Evolutionary conservation across 2,888 invertebrate species (phyloP), one percentile per base, ranked within the genome.

Genomic region (Dicycla oo): DNA sequence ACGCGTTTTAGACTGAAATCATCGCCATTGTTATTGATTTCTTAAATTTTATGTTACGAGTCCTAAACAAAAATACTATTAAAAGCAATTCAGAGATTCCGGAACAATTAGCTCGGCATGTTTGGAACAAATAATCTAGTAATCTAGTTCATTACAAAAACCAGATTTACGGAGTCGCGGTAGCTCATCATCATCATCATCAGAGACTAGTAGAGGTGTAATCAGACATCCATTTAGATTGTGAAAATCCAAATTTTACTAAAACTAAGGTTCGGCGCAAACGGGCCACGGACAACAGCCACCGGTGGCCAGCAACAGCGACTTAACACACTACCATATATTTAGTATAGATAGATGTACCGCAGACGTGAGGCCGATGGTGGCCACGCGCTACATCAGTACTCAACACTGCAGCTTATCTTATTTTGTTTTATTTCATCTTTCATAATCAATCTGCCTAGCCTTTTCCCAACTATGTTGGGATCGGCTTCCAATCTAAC

Each of bases 21-120:
- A 56, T 58, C 57, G 30, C 18, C 23, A 65, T 61, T 61, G 63
- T 66, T 64, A 63, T 60, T 66, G 53, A 23, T 47, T n/a, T 57
- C 53, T 62, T 60, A 40, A 63, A 78, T 63, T 72, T n/a, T n/a
- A n/a, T 38, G 57, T 63, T 6, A 56, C 23, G 58, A 69, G 79
- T 84, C 47, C 26, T 72, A 73, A 84, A 84, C 79, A 64, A 73
- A 81, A 67, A 71, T 20, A 23, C 49, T 26, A 84, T 82, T 75
- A 75, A 61, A 62, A 63, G n/a, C 26, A n/a, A 70, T 43, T 51
- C 49, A 23, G 23, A 56, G 47, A 60, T 75, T 84, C 58, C 73
- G 73, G 51, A 78, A 65, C 57, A 47, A 79, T 84, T 79, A 71
- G 38, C 40, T 68, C 60, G 57, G 64, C 7, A 18, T 63, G 61